Evolutionary conservation across 2,888 invertebrate species (phyloP), one percentile per base, ranked within the genome.

Genomic region (Anarsia innoxiella): DNA sequence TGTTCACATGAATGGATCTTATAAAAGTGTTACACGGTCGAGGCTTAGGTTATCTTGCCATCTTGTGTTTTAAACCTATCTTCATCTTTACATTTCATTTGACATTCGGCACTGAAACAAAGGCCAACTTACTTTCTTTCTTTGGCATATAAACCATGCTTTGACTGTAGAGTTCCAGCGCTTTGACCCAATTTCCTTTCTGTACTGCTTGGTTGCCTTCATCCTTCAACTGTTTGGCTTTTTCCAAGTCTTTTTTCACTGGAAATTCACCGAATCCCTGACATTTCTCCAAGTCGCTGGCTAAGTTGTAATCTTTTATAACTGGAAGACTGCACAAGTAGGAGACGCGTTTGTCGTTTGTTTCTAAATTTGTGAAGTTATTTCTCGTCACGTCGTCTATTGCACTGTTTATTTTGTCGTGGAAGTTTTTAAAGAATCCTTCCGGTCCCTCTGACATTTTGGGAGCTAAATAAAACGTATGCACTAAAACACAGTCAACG

Each of bases 181-280:
- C 92, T 49, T 86, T 88, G 16, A 70, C 60, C 86, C 90, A 93
- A 48, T 92, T 88, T 36, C 90, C 91, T 50, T 87, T 88, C 48
- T 89, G 90, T 53, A 94, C 95, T 3, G 88, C 88, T 42, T 85
- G 79, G 58, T 93, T 94, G 2, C 93, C 95, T 40, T 87, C 86
- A 49, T 89, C 86, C 71, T 94, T 94, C 23, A 89, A 71, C 42
- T 82, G 74, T n/a, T 87, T 75, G 5, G 93, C 90, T 54, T 83
- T 82, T 39, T 86, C 78, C 4, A 82, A 61, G 63, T 86, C 84
- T 69, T 93, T 91, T 41, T 72, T 72, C 46, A 76, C 75, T 23
- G 74, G 73, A 48, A 77, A 74, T 8, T 66, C 59, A 30, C 74
- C 75, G 44, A 68, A 70, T 12, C 48, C 45, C 49, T 66, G 56